Evolutionary conservation across 2,113 vertebrate genomes (phyloP).

Genomic region (Takifugu flavidus): DNA sequence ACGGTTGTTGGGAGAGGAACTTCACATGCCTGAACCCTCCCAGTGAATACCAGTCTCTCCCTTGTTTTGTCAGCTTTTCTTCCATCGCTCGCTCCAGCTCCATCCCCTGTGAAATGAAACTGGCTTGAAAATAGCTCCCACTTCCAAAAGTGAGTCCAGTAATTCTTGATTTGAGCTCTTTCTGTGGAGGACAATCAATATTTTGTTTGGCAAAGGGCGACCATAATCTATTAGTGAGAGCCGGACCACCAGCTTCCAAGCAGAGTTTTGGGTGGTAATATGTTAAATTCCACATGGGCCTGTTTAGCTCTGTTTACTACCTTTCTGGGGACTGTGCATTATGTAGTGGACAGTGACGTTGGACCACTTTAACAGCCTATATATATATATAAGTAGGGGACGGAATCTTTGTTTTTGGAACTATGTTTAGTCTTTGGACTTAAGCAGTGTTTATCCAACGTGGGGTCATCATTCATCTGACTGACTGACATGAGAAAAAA

Average conservation of each 20-base stretch:
- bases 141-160: conserved; percentile 62
- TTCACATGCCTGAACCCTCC: conserved; percentile 59
- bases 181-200: conserved; percentile 66
- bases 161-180: conserved; percentile 68
- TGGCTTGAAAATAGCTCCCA: conserved; percentile 40
- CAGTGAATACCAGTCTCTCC: conserved; percentile 55
- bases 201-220: conserved; percentile 67
- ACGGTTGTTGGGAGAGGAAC: conserved; percentile 60
- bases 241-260: conserved; percentile 25
- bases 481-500: conserved; percentile 42
- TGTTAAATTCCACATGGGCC: conserved; percentile 37
- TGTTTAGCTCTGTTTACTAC: conserved; percentile 16
- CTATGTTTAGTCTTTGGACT: conserved; percentile 17
- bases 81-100: conserved; percentile 60
- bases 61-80: conserved; percentile 53
- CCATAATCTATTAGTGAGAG: conserved; percentile 61
- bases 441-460: conserved; percentile 8
- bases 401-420: conserved; percentile 20
- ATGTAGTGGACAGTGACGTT: neutral
- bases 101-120: conserved; percentile 51
- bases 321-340: conserved; percentile 12
- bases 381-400: neutral
- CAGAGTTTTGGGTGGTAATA: conserved; percentile 35
- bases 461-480: conserved; percentile 38
- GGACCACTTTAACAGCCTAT: no score